Conservation (phyloP, 2,113 vertebrate species). For the Strix aluco region DNA sequence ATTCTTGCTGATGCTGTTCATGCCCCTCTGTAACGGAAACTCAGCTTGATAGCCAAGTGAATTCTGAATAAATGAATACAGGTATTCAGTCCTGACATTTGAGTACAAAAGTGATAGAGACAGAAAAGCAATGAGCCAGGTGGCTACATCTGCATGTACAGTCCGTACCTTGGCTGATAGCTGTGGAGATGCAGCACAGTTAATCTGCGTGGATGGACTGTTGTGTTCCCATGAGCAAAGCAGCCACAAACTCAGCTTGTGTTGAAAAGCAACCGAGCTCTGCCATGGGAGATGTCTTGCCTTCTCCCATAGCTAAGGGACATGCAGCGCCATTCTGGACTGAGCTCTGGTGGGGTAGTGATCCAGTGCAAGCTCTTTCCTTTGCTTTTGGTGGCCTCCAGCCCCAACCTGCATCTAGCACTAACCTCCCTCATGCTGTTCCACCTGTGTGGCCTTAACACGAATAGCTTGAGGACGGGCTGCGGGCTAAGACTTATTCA, state of each 20-base stretch:
- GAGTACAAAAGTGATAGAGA: neutral
- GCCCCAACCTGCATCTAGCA: neutral
- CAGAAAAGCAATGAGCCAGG: neutral
- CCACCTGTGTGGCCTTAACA: neutral
- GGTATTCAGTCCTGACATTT: neutral
- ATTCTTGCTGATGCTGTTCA: neutral
- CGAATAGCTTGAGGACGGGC: neutral
- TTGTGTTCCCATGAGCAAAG: neutral
- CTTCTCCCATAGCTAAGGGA: neutral
- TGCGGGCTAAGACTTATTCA: neutral
- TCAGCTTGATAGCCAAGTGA: neutral
- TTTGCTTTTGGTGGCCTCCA: neutral
- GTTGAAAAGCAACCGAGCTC: neutral
- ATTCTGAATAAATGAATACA: neutral
- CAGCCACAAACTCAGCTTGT: neutral
- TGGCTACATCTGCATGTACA: neutral
- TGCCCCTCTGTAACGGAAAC: neutral
- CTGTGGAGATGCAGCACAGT: neutral
- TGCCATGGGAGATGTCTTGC: neutral
- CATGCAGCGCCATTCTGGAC: rapidly evolving
- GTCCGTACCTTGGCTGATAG: neutral
- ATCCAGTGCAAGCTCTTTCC: neutral
- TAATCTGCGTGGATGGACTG: neutral
- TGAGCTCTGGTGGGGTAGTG: neutral
- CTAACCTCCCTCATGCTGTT: neutral